A percentile compares a stretch with the other conserved stretches of the same genome.
These are phyloP conservation scores for Paraplagusia blochii DNA, from an alignment of 2,113 vertebrate genomes.

Conservation along the genomic window DNA sequence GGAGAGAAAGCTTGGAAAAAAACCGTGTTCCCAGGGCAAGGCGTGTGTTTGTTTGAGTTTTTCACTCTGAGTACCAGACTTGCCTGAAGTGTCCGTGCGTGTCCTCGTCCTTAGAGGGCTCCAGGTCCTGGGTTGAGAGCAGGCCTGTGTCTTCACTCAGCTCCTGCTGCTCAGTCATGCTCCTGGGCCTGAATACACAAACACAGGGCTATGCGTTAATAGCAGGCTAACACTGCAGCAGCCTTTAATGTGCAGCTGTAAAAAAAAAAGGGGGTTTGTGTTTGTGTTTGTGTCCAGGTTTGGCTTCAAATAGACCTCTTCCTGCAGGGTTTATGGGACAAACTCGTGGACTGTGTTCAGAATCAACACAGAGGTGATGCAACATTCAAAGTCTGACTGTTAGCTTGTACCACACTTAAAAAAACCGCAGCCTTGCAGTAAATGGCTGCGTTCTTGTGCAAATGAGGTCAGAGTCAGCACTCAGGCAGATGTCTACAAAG, in stretches of 20 bases:
- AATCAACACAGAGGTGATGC: constrained; percentile 47
- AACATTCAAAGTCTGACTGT: constrained; percentile 44
- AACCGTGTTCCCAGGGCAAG: constrained; percentile 6
- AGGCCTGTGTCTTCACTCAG: constrained; percentile 69
- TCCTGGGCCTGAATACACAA: constrained; percentile 71
- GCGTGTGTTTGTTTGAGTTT: constrained; percentile 28
- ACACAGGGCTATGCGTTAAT: constrained; percentile 49
- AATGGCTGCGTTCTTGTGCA: constrained; percentile 15
- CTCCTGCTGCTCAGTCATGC: constrained; percentile 77
- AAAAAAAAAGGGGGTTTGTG: constrained; percentile 6
- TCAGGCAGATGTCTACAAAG: constrained; percentile 32
- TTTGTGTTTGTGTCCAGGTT: constrained; percentile 43
- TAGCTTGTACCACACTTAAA: constrained; percentile 9
- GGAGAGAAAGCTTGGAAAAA: not conserved
- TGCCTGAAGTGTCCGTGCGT: constrained; percentile 76
- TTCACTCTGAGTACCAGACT: constrained; percentile 23
- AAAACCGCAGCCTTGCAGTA: constrained; percentile 26
- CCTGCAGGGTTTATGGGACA: constrained; percentile 22
- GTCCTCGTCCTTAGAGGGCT: constrained; percentile 75
- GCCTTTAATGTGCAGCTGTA: constrained; percentile 7
- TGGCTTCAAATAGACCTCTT: constrained; percentile 32
- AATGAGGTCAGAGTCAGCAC: constrained; percentile 33
- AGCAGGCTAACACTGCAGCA: constrained; percentile 24
- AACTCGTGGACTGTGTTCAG: constrained; percentile 50
- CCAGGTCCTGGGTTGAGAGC: constrained; percentile 68